phyloP scores from a whole-genome alignment of 2,888 invertebrate species.

The Hermaeophaga mercurialis region DNA sequence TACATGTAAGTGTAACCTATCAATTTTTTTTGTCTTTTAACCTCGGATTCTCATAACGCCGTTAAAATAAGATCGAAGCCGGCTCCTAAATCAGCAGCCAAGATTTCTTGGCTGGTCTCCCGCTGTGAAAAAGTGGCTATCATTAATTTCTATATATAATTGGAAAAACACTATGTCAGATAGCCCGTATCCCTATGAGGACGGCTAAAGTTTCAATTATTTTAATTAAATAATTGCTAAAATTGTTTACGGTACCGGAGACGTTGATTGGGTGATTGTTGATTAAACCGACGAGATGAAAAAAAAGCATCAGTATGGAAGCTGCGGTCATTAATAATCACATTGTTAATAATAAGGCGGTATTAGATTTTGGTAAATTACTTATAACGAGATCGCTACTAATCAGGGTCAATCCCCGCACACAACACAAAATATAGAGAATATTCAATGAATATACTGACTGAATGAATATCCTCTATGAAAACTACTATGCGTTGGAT shows the following conservation, averaged over 20 bases:
- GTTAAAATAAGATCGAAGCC: slow-evolving; percentile 24
- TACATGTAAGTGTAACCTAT: slow-evolving; percentile 15
- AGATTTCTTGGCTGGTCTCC: slow-evolving; percentile 23
- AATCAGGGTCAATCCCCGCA: no score
- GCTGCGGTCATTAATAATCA: no score
- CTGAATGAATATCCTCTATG: no score
- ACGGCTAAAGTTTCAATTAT: slow-evolving; percentile 34
- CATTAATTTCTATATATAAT: slow-evolving; percentile 36
- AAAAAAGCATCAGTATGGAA: no score
- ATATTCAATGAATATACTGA: no score
- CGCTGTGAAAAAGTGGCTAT: slow-evolving; percentile 30
- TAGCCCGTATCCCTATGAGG: slow-evolving; percentile 27
- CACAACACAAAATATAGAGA: no score
- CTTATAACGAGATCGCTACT: no score
- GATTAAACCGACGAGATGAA: slow-evolving; percentile 6
- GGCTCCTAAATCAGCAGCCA: slow-evolving; percentile 23
- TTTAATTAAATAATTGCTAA: slow-evolving; percentile 32
- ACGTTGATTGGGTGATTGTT: slow-evolving; percentile 12
- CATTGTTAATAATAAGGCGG: no score
- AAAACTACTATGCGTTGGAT: no score
- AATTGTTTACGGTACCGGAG: slow-evolving; percentile 18
- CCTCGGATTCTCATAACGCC: slow-evolving; percentile 22
- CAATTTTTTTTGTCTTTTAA: slow-evolving; percentile 7
- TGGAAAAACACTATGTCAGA: slow-evolving; percentile 35
- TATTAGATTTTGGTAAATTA: no score